Evolutionary conservation across 2,797 vertebrate genomes (phyloP), one percentile per base, ranked within the genome.

Genomic region (Atherinosoma microstoma): DNA sequence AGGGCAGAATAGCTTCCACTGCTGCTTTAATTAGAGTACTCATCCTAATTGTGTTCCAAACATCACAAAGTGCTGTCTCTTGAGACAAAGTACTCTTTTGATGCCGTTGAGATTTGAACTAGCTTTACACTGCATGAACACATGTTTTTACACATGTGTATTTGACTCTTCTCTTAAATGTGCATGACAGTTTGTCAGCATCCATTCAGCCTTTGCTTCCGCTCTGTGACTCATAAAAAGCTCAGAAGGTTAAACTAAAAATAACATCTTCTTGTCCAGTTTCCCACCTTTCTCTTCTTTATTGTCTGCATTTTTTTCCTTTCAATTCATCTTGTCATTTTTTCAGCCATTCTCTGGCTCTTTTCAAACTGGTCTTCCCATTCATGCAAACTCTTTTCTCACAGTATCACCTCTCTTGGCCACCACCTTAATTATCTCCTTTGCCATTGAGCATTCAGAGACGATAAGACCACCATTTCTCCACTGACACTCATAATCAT

Each of bases 21-120:
- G 35, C 54, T 11, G 62, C 65, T 82, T 62, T 79, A 81, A 85
- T 87, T 73, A 79, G 70, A 68, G 35, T 16, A 0, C 38, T 53
- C 45, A 11, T 20, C 49, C 56, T 83, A 69, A 84, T 85, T 74
- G 67, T 64, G 66, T 27, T 66, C 38, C 32, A 59, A 73, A 57
- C 81, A 67, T 70, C 49, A 69, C 58, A 67, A 51, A 12, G 30
- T 20, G 6, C 1, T 1, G 60, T 69, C 84, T 69, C 70, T 15
- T 10, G 78, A 69, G 78, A 78, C 11, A 0, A 13, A 24, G 20
- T 9, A 24, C 36, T 78, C 22, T 64, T 69, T 74, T 63, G 30
- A 60, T 42, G 54, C n/a, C 34, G 60, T 66, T 42, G 65, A 79
- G 62, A 73, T 61, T 34, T 9, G 5, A 56, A 20, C 45, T 2